Base-by-base conservation (phyloP, 2,797 vertebrate species). In the Mus caroli region DNA sequence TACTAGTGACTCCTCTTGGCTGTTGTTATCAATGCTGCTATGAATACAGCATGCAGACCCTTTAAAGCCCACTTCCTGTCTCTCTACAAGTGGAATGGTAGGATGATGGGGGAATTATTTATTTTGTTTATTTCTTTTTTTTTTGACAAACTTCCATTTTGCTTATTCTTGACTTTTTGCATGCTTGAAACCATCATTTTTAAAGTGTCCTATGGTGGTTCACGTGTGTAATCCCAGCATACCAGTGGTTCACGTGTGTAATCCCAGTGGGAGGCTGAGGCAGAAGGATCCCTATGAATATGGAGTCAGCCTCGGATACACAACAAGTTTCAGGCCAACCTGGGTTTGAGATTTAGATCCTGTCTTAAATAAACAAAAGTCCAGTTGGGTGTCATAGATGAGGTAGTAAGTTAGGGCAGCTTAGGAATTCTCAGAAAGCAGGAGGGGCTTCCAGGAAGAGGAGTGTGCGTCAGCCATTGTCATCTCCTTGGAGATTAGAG, bases 371-470 rank as follows among this genome's bases (percentile, higher is more conserved):
- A 34, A 60, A 75, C 13, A 31, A 46, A 76, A 46, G 37, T 60
- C 54, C 28, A 43, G 19, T 64, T 62, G 43, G n/a, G 62, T 34
- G 19, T 10, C 34, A 64, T 52, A 64, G 77, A 91, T 31, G 54
- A 58, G 31, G 43, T 52, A 54, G 50, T 50, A 28, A 69, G 26
- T 86, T 28, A 28, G 54, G 17, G 19, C 71, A 78, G n/a, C 28
- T 86, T 20, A 91, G 50, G 84, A 67, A 77, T 6, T 71, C 26
- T 91, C 46, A 28, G 37, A 37, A 62, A 77, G 64, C 95, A n/a
- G 54, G 76, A 80, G 90, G 82, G 88, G 34, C 94, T 94, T 97
- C 90, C 80, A 85, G 40, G 46, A 93, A 73, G 52, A 92, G 60
- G 82, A 91, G 88, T 90, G 94, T 96, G n/a, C 24, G 10, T 75